These are phyloP conservation scores for Antigone vipio DNA, from an alignment of 2,113 vertebrate genomes.

Conservation along the genomic window DNA sequence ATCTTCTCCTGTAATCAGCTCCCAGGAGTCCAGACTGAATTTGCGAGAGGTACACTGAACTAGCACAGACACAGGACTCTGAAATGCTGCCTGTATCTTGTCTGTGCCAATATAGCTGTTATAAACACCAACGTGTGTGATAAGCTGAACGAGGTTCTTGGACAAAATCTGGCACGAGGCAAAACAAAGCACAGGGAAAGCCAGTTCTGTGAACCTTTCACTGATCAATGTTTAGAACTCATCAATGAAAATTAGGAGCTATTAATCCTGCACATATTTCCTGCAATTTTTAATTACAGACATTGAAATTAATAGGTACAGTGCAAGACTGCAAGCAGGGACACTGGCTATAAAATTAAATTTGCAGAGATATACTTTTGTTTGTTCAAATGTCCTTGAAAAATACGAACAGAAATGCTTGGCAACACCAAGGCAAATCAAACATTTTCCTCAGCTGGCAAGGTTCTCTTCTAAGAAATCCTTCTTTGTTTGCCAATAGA, in stretches of 20 bases:
- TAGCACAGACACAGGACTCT: neutral
- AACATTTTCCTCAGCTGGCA: slow-evolving; percentile 60
- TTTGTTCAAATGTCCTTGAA: slow-evolving; percentile 71
- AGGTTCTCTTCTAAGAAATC: slow-evolving; percentile 46
- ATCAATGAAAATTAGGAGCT: slow-evolving; percentile 64
- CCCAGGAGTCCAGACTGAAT: slow-evolving; percentile 54
- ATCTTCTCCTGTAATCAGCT: slow-evolving; percentile 70
- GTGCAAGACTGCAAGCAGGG: slow-evolving; percentile 18
- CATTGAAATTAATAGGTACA: slow-evolving; percentile 33
- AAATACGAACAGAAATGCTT: slow-evolving; percentile 64
- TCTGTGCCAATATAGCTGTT: neutral
- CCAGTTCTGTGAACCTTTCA: slow-evolving; percentile 58
- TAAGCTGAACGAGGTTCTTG: slow-evolving; percentile 25
- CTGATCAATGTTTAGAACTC: slow-evolving; percentile 61
- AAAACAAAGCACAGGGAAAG: slow-evolving; percentile 55
- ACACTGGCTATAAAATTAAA: slow-evolving; percentile 57
- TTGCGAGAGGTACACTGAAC: slow-evolving; percentile 24
- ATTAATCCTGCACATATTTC: slow-evolving; percentile 49
- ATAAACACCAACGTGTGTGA: neutral
- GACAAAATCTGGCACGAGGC: slow-evolving; percentile 37
- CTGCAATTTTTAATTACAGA: slow-evolving; percentile 68
- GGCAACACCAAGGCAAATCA: slow-evolving; percentile 39
- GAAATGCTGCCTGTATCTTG: neutral
- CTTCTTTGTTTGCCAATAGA: slow-evolving; percentile 61
- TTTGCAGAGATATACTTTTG: slow-evolving; percentile 47